Evolutionary conservation across 1,140 invertebrate species (phyloP), one percentile per base, ranked within the genome.

Genomic region (Nasonia giraulti): DNA sequence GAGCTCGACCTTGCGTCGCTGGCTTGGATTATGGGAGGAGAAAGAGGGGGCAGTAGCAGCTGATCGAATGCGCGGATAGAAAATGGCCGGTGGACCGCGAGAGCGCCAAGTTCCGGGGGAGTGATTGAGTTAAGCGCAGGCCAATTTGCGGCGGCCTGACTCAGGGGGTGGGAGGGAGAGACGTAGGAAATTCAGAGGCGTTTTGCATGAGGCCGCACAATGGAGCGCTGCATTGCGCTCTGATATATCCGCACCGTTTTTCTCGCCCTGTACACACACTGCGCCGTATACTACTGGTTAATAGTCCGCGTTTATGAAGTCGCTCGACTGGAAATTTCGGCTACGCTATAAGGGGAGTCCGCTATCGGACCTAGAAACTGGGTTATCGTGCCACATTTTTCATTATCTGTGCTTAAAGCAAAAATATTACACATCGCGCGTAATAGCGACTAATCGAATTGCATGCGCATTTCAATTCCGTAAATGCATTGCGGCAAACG

Each of bases 181-280:
- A 71, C 3, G 17, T 10, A 78, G n/a, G 75, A 83, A 71, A 78
- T 71, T 47, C 62, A 4, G 33, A 31, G 66, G 50, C 37, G 50
- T 66, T 83, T 78, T 77, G 71, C 82, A 78, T 8, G 50, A 76
- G 68, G 76, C 6, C 55, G 20, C 62, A 76, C 75, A 55, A 62
- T 20, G 33, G 33, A 14, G 31, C n/a, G 8, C 62, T 33, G 23
- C 55, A 78, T 62, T 78, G 68, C 55, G 20, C 55, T 69, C 55
- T 83, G 76, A 83, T 83, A 78, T 23, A 83, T 83, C 33, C 12
- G 33, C 14, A 2, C 40, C 73, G 50, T 83, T 82, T 82, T 47
- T 77, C 81, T 55, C 33, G 6, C 2, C 55, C 20, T 62, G 20
- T 62, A 62, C 20, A 62, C 17, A 62, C 17, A 62, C 55, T 20